Base-by-base conservation (phyloP, 2,888 invertebrate genomes). In the Keiferia lycopersicella region DNA sequence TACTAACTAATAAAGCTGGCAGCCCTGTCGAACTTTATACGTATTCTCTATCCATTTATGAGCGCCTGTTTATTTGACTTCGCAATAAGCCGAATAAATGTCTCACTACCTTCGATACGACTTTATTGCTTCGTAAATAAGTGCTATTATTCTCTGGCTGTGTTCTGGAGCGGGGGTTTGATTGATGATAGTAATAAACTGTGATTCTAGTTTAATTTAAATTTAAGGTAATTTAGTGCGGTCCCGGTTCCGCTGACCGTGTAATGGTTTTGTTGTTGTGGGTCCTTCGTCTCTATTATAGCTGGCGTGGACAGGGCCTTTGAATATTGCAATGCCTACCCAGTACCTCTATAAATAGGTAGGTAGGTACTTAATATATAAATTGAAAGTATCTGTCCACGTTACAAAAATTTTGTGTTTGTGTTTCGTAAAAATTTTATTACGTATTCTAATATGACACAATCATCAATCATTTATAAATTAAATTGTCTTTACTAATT, bases 151-250 rank as follows among this genome's bases (percentile, higher is more conserved):
- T 50, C 76, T 77, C 61, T 62, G 67, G 64, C 56, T 10, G 34
- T 10, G 34, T 34, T 10, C 8, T 63, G 69, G 78, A 73, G 73
- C 71, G 68, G 65, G 72, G 71, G 80, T 89, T 90, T 91, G 91
- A 91, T 91, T 91, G 91, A 91, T 91, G 89, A 87, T 78, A 78
- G 87, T 91, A 91, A 91, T 91, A 91, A 90, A 89, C 84, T 86
- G 88, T 84, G 89, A 90, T 89, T 90, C 87, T 84, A 86, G 88
- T 90, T 91, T 91, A 91, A 91, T 91, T 91, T 91, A 86, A 91
- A 91, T 91, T 91, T 89, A 90, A 91, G 85, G 84, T 87, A 90
- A 90, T 90, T 89, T 88, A 83, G 81, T 83, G 56, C 61, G 82
- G 81, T 81, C 82, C 80, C 26, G 53, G 50, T 50, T 7, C 53